Evolutionary conservation across 2,797 vertebrate species (phyloP).

Genomic region (Acanthurus tractus): DNA sequence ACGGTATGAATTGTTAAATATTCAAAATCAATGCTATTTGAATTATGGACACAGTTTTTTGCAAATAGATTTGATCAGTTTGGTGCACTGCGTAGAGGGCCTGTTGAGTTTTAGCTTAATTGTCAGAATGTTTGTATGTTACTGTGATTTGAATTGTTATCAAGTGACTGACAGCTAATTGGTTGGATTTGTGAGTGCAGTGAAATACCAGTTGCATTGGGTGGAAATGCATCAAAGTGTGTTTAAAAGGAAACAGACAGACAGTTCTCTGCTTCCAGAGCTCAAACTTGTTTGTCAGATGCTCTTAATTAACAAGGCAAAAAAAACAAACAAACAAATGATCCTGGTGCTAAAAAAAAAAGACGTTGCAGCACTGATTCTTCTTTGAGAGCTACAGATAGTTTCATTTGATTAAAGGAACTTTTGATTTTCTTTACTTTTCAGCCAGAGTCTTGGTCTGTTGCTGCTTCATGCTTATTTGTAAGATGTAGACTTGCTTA

Average conservation of each 20-base stretch:
- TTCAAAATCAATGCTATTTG: background rate
- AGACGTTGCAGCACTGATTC: background rate
- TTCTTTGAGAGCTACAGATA: background rate
- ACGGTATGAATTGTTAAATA: background rate
- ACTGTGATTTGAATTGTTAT: background rate
- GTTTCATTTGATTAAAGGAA: background rate
- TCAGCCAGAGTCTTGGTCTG: background rate
- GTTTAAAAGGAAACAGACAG: background rate
- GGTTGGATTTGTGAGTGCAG: background rate
- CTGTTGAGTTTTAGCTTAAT: background rate
- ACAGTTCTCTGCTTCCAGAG: background rate
- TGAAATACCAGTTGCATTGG: background rate
- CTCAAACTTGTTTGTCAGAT: background rate
- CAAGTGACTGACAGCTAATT: slow-evolving; percentile 20
- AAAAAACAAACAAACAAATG: background rate
- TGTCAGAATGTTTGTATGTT: background rate
- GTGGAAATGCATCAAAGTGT: background rate
- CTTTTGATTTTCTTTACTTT: background rate
- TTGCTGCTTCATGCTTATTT: background rate
- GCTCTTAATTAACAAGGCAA: background rate
- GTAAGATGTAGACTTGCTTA: background rate
- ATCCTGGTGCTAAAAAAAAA: background rate
- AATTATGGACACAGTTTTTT: background rate
- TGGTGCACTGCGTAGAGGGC: background rate
- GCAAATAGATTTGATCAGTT: background rate